A percentile compares a stretch with the other conserved stretches of the same genome.
phyloP scores from a whole-genome alignment of 2,888 invertebrate species.

The Sipha maydis region DNA sequence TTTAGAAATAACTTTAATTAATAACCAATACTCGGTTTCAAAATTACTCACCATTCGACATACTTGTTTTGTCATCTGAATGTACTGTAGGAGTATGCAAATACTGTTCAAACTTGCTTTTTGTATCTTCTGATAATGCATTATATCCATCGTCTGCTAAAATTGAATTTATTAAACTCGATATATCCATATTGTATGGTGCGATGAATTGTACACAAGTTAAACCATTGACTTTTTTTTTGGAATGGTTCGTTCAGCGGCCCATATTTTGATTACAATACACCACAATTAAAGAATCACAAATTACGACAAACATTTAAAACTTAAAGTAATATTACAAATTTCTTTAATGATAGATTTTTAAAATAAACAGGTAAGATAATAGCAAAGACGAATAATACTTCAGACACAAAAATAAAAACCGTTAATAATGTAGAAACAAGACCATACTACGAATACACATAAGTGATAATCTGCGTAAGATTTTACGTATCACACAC shows the following conservation, averaged over 20 bases:
- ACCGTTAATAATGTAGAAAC: too few relatives aligned
- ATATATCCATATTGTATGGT: slow-evolving; percentile 14
- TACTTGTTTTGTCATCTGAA: slow-evolving; percentile 16
- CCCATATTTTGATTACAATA: too few relatives aligned
- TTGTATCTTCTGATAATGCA: slow-evolving; percentile 47
- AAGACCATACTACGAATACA: too few relatives aligned
- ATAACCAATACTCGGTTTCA: background rate
- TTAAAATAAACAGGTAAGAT: too few relatives aligned
- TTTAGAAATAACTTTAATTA: background rate
- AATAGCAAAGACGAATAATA: too few relatives aligned
- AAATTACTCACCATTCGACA: slow-evolving; percentile 15
- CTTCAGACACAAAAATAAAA: too few relatives aligned
- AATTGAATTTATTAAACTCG: slow-evolving; percentile 49
- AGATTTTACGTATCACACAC: too few relatives aligned
- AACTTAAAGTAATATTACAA: background rate
- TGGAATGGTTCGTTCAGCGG: background rate
- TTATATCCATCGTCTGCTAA: slow-evolving; percentile 55
- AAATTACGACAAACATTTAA: background rate
- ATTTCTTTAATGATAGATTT: too few relatives aligned
- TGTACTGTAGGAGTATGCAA: slow-evolving; percentile 14
- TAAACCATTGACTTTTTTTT: background rate
- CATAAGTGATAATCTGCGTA: too few relatives aligned
- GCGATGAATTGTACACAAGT: background rate
- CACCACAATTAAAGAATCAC: background rate
- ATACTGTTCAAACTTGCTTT: slow-evolving; percentile 52